Evolutionary conservation across 2,797 vertebrate genomes (phyloP).

Genomic region (Leptatherina wallacei): DNA sequence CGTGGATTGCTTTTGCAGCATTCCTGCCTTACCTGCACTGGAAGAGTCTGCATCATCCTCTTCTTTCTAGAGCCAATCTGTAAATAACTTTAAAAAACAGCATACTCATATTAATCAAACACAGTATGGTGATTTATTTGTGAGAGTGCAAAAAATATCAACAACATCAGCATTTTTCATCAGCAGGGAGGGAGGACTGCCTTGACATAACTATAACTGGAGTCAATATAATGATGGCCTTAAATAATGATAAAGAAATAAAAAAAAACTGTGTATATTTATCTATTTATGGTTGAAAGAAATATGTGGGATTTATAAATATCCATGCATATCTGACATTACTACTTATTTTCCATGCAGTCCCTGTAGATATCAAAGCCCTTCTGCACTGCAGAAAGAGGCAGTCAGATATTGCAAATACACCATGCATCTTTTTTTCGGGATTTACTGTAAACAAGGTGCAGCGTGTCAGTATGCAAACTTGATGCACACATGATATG

Average conservation of each 20-base stretch:
- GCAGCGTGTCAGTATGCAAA: background rate
- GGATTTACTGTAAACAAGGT: background rate
- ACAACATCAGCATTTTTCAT: background rate
- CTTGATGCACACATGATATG: background rate
- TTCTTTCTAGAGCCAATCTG: conserved; percentile 92
- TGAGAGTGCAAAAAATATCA: background rate
- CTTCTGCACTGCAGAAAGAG: background rate
- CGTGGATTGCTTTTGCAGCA: background rate
- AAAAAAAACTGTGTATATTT: too few relatives aligned
- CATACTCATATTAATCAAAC: background rate
- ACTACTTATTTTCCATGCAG: background rate
- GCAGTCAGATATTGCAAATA: background rate
- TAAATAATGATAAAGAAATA: background rate
- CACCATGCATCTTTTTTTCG: fast-evolving
- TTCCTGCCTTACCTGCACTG: conserved; percentile 80
- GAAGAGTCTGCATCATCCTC: conserved; percentile 82
- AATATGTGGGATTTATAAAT: too few relatives aligned
- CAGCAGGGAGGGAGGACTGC: background rate
- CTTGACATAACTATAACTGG: background rate
- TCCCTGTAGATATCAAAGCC: background rate
- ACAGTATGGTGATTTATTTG: background rate
- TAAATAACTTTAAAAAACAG: conserved; percentile 85
- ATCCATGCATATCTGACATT: background rate
- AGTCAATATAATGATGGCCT: background rate
- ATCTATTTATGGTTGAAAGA: too few relatives aligned